Evolutionary conservation across 2,797 vertebrate species (phyloP).

Genomic region (Sebastes melanostomus): DNA sequence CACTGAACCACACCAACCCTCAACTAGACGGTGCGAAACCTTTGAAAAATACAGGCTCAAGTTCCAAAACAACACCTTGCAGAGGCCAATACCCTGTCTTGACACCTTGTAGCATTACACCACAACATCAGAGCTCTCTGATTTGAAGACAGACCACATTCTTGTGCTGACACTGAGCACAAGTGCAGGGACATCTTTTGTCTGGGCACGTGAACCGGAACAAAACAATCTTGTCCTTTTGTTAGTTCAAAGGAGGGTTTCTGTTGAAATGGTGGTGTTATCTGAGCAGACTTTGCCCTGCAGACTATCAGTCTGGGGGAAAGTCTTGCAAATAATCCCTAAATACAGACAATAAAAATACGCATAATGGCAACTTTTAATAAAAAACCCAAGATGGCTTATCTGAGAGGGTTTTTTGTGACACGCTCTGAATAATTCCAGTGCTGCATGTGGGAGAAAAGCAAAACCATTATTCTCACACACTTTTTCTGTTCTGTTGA

Average conservation of each 20-base stretch:
- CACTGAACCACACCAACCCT: neutral
- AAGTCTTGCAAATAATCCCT: neutral
- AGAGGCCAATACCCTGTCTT: neutral
- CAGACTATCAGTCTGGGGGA: neutral
- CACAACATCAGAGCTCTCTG: neutral
- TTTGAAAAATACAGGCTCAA: conserved; percentile 9
- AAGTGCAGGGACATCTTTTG: neutral
- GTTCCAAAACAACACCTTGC: conserved; percentile 4
- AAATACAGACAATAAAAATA: neutral
- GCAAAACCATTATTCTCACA: neutral
- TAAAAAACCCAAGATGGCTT: neutral
- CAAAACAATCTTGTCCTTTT: conserved; percentile 3
- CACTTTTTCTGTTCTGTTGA: neutral
- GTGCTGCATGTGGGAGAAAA: neutral
- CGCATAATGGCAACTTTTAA: neutral
- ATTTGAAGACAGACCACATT: conserved; percentile 46
- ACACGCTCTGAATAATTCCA: neutral
- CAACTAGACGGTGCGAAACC: neutral
- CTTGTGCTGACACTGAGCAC: conserved; percentile 6
- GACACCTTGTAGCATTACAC: neutral
- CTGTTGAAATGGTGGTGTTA: conserved; percentile 24
- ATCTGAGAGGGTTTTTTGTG: neutral
- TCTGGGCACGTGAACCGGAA: conserved; percentile 7
- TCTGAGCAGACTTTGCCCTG: conserved; percentile 37
- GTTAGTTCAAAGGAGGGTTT: conserved; percentile 13